These are phyloP conservation scores for Helicoverpa assulta DNA, from an alignment of 2,888 invertebrate genomes.

Conservation along the genomic window DNA sequence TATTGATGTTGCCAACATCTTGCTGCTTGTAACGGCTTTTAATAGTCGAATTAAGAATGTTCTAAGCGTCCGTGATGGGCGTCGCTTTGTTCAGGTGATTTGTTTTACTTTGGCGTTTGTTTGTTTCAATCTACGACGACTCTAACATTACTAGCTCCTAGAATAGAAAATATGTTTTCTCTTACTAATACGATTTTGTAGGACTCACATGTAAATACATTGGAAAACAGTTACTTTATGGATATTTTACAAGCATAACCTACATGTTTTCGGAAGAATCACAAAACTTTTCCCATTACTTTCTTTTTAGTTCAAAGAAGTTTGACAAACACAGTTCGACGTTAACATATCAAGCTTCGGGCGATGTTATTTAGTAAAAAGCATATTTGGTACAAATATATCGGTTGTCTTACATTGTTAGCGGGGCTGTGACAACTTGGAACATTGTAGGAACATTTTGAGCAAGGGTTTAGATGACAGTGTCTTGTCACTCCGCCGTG, in stretches of 20 bases:
- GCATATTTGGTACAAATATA: constrained; percentile 51
- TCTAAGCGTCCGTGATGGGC: constrained; percentile 74
- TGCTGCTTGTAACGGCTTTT: constrained; percentile 84
- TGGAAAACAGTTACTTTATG: constrained; percentile 38
- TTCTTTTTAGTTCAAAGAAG: constrained; percentile 58
- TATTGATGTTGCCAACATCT: constrained; percentile 87
- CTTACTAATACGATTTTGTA: not conserved
- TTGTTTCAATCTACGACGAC: constrained; percentile 29
- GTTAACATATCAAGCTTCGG: constrained; percentile 51
- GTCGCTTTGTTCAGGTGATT: constrained; percentile 66
- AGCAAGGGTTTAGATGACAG: constrained; percentile 75
- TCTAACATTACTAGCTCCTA: not conserved
- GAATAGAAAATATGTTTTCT: not conserved
- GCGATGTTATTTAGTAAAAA: constrained; percentile 56
- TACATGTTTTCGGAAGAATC: constrained; percentile 53
- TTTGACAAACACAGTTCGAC: constrained; percentile 60
- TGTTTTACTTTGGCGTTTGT: constrained; percentile 68
- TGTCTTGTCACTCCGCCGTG: constrained; percentile 73
- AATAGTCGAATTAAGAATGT: constrained; percentile 87
- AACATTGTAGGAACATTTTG: constrained; percentile 51
- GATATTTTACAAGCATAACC: constrained; percentile 52
- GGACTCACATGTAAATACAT: constrained; percentile 20
- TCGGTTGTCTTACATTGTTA: constrained; percentile 72
- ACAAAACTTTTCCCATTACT: constrained; percentile 56
- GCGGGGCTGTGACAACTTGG: constrained; percentile 67